Evolutionary conservation across 2,113 vertebrate species (phyloP).

Genomic region (Eptesicus fuscus): DNA sequence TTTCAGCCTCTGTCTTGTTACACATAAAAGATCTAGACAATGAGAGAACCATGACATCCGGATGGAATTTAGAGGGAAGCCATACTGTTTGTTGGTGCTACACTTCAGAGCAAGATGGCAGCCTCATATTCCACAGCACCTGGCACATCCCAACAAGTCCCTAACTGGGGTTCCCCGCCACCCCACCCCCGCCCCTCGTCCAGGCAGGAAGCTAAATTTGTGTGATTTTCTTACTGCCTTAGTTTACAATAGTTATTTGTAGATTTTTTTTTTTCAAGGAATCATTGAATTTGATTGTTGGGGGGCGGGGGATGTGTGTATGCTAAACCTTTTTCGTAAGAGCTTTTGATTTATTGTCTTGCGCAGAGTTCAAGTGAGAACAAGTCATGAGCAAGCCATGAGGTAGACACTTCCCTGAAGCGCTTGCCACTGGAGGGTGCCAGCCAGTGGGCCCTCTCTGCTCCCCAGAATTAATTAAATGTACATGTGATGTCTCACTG

Average conservation of each 20-base stretch:
- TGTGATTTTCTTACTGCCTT: not conserved
- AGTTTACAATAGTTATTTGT: not conserved
- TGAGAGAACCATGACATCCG: not conserved
- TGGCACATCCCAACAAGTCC: not conserved
- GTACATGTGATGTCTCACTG: not conserved
- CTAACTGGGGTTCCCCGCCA: not conserved
- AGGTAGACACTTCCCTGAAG: not conserved
- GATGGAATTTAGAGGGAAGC: not conserved
- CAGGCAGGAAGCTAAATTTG: not conserved
- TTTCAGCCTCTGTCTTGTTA: slow-evolving; percentile 16
- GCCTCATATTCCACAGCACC: not conserved
- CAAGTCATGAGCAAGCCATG: not conserved
- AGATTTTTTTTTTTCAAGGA: not conserved
- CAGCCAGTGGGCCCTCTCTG: not conserved
- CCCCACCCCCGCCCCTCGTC: not conserved
- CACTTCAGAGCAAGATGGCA: not conserved
- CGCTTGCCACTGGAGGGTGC: not conserved
- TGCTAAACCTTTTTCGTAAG: not conserved
- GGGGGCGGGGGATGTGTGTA: not conserved
- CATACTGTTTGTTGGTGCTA: not conserved
- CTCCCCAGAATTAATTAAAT: not conserved
- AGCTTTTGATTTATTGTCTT: not conserved
- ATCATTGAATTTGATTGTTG: not conserved
- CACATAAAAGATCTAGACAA: not conserved
- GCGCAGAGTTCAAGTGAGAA: not conserved